phyloP scores from a whole-genome alignment of 2,113 vertebrate genomes.

The Tragelaphus scriptus region DNA sequence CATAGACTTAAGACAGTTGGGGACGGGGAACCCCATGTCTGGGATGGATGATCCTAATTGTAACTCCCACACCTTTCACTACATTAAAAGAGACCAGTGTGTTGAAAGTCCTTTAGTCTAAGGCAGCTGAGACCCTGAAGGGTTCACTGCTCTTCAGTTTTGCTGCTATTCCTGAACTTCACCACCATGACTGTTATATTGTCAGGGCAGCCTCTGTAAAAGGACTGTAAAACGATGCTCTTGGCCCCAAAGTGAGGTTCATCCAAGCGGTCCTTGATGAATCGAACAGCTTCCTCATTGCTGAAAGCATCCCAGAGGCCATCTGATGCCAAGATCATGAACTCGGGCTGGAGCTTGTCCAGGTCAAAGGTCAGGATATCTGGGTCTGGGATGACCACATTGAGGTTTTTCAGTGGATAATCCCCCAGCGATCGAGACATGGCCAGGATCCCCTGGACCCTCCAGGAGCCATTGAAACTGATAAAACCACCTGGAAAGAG shows the following conservation, averaged over 20 bases:
- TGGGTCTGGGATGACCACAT: conserved; percentile 94
- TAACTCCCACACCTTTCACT: conserved; percentile 61
- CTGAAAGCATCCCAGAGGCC: conserved; percentile 99
- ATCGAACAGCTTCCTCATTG: conserved; percentile 97
- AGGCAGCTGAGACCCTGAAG: background rate
- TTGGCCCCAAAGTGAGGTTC: conserved; percentile 98
- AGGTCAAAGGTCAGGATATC: conserved; percentile 97
- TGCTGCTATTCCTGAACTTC: conserved; percentile 94
- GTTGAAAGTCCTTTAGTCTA: conserved; percentile 61
- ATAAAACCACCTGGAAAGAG: conserved; percentile 93
- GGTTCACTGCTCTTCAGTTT: conserved; percentile 85
- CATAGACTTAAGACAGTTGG: conserved; percentile 9
- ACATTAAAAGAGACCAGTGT: conserved; percentile 60
- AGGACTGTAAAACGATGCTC: conserved; percentile 98
- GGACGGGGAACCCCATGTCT: background rate
- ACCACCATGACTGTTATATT: conserved; percentile 99
- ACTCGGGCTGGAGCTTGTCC: conserved; percentile 96
- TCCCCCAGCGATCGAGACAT: conserved; percentile 98
- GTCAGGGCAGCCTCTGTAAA: conserved; percentile 96
- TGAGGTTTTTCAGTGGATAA: conserved; percentile 97
- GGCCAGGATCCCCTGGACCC: conserved; percentile 97
- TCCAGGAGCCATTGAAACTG: conserved; percentile 99
- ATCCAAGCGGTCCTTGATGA: conserved; percentile 95
- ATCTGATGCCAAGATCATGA: conserved; percentile 98
- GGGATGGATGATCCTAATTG: conserved; percentile 59